A percentile compares a stretch with the other conserved stretches of the same genome.
phyloP scores from a whole-genome alignment of 1,140 invertebrate species.

The Hesperophylax magnus region DNA sequence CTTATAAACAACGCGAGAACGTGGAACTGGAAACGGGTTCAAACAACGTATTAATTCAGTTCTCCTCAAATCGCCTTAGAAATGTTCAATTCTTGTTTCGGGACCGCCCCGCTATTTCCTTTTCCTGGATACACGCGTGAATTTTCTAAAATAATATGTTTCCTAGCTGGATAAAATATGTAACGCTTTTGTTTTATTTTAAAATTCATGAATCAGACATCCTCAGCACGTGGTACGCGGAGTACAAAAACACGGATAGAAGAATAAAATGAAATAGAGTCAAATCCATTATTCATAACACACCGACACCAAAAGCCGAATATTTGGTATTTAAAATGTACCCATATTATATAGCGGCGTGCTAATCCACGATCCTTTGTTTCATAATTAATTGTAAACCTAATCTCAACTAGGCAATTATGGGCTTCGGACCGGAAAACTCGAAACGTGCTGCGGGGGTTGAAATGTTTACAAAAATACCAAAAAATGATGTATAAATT shows the following conservation, averaged over 20 bases:
- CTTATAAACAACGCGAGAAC: background rate
- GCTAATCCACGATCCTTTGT: slow-evolving; percentile 28
- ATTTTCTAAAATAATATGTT: slow-evolving; percentile 36
- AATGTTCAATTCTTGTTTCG: slow-evolving; percentile 31
- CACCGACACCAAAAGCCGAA: slow-evolving; percentile 24
- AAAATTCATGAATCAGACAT: slow-evolving; percentile 45
- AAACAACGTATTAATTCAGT: slow-evolving; percentile 10
- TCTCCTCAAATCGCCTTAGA: background rate
- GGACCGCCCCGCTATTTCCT: slow-evolving; percentile 6
- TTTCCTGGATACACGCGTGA: slow-evolving; percentile 27
- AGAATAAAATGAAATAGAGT: slow-evolving; percentile 29
- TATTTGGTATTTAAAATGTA: slow-evolving; percentile 37
- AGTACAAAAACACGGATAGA: background rate
- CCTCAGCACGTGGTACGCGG: slow-evolving; percentile 26
- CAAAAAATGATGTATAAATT: too few relatives aligned
- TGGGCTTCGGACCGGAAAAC: background rate
- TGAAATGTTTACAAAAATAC: background rate
- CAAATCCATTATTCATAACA: slow-evolving; percentile 45
- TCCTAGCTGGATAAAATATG: slow-evolving; percentile 33
- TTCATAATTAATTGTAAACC: slow-evolving; percentile 11
- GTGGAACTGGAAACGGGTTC: background rate
- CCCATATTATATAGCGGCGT: background rate
- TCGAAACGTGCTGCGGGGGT: background rate
- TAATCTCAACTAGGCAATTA: slow-evolving; percentile 38
- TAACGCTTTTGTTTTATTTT: slow-evolving; percentile 41